phyloP scores from a whole-genome alignment of 2,113 vertebrate genomes.

The Cygnus atratus region DNA sequence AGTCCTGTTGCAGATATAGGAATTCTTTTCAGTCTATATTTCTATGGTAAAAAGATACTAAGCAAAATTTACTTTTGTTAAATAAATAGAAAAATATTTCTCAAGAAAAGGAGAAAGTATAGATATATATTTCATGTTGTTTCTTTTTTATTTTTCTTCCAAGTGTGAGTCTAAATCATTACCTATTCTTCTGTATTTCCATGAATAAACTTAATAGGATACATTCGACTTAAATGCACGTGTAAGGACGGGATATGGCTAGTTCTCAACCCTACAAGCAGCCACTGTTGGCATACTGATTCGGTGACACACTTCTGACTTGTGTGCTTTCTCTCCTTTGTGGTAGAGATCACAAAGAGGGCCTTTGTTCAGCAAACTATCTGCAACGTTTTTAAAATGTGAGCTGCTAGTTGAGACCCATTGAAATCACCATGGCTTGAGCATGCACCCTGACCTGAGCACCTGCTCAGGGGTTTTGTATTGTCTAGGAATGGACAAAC shows the following conservation, averaged over 20 bases:
- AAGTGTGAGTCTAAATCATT: background rate
- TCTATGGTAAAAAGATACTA: conserved; percentile 21
- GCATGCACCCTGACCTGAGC: background rate
- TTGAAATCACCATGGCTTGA: background rate
- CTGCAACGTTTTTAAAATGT: background rate
- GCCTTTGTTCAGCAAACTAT: background rate
- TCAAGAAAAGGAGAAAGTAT: background rate
- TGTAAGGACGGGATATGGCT: background rate
- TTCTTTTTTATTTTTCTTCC: conserved; percentile 30
- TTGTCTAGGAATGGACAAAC: background rate
- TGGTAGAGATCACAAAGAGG: accelerated
- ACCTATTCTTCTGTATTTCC: background rate
- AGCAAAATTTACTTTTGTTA: conserved; percentile 64
- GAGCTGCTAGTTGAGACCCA: background rate
- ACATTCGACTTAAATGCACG: background rate
- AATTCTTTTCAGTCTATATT: conserved; percentile 69
- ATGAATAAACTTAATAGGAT: background rate
- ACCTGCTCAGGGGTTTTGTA: background rate
- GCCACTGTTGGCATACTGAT: background rate
- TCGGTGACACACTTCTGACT: background rate
- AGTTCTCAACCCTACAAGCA: background rate
- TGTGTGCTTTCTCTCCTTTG: background rate
- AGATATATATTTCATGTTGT: conserved; percentile 35
- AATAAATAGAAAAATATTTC: conserved; percentile 35
- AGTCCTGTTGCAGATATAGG: conserved; percentile 14